These are phyloP conservation scores for Nanorana parkeri DNA, from an alignment of 2,113 vertebrate species.

Conservation along the genomic window DNA sequence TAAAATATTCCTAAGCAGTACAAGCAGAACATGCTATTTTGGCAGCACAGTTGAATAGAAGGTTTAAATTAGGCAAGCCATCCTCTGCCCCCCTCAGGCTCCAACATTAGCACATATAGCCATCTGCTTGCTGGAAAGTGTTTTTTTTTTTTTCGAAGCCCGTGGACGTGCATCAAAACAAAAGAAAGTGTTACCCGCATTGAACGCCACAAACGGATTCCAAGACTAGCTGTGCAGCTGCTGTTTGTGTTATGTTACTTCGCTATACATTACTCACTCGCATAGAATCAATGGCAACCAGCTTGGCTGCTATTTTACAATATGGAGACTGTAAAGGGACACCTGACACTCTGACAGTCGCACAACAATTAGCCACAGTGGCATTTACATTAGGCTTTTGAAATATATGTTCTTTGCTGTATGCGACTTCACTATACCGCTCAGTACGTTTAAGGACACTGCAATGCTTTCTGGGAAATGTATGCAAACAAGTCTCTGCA, in stretches of 20 bases:
- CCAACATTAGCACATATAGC: slow-evolving; percentile 45
- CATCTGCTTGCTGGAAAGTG: slow-evolving; percentile 49
- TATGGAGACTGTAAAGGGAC: slow-evolving; percentile 14
- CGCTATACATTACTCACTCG: slow-evolving; percentile 30
- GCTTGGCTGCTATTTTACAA: slow-evolving; percentile 16
- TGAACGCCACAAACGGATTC: slow-evolving; percentile 28
- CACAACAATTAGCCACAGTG: neutral
- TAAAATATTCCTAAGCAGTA: neutral
- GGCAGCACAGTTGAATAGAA: slow-evolving; percentile 40
- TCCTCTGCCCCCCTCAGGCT: slow-evolving; percentile 18
- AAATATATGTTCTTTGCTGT: neutral
- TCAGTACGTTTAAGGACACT: no score
- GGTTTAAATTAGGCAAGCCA: slow-evolving; percentile 36
- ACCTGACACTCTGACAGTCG: slow-evolving; percentile 1
- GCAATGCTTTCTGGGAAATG: neutral
- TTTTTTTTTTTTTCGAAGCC: no score
- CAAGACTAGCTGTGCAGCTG: slow-evolving; percentile 39
- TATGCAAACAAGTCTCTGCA: neutral
- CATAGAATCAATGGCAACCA: neutral
- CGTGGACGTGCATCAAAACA: no score
- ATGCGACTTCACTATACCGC: no score
- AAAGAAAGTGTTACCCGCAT: slow-evolving; percentile 6
- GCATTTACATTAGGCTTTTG: neutral
- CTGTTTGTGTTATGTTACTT: slow-evolving; percentile 19
- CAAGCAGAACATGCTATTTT: slow-evolving; percentile 28